Base-by-base conservation (phyloP, 2,797 vertebrate species). In the Fistularia commersonii region DNA sequence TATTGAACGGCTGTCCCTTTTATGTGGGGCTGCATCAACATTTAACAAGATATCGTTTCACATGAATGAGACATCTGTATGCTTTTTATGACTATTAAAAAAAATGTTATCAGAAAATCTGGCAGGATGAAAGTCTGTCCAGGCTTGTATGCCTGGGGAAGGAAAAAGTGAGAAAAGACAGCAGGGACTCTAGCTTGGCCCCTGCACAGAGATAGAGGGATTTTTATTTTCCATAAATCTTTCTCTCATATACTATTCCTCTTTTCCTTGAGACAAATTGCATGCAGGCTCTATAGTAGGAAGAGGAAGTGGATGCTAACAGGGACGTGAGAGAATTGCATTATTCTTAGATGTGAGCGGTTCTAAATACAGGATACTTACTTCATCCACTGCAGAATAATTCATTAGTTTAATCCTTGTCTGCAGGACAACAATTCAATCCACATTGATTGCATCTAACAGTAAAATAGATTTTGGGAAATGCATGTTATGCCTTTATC, bases 61-160 rank as follows among this genome's bases (percentile, higher is more conserved):
- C 72, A 81, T 80, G 81, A 89, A 88, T 79, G 82, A 89, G 77
- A 84, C 65, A 80, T 86, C 83, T 85, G 80, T 78, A 79, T 59
- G 54, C 51, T 68, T 74, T 82, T 78, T 80, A 81, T 57, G 79
- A 81, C 78, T 51, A 86, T 84, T 77, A 86, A 88, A 87, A 77
- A 87, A 88, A 88, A 88, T 83, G 88, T 79, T 77, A 86, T 81
- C 84, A 76, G 89, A 88, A 87, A 90, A 77, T 80, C 72, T 74
- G 78, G 57, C 65, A 72, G 60, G 68, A 55, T 43, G 51, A 81
- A 81, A 76, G 66, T 87, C 65, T 89, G 88, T 69, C 80, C 81
- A 61, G 68, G 84, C 88, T 87, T 87, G 88, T 86, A 87, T 41
- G 80, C 60, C 67, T 62, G 53, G 41, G 47, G 74, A 80, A 74